phyloP scores from a whole-genome alignment of 2,797 vertebrate genomes.

The Catostomus latipinnis region DNA sequence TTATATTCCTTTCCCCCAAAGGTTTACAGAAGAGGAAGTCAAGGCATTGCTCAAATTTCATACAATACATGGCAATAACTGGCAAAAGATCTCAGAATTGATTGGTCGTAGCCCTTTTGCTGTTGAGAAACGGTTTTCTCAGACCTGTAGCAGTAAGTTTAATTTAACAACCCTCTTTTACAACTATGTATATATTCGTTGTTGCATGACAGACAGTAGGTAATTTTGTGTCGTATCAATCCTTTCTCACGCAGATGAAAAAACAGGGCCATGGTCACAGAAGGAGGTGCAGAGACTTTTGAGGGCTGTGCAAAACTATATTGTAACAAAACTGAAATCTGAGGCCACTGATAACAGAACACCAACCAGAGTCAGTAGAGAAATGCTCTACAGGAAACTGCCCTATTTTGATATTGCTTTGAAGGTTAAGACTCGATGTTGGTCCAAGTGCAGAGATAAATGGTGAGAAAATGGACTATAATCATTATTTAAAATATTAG shows the following conservation, averaged over 20 bases:
- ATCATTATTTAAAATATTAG: neutral
- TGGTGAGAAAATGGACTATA: constrained; percentile 65
- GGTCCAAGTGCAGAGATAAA: constrained; percentile 75
- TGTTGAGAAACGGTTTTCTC: constrained; percentile 70
- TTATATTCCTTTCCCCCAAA: constrained; percentile 42
- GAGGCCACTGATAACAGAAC: neutral
- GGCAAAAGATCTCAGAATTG: constrained; percentile 69
- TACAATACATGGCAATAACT: constrained; percentile 71
- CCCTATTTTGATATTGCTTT: constrained; percentile 71
- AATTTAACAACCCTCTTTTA: neutral
- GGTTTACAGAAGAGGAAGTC: constrained; percentile 71
- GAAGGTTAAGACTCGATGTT: constrained; percentile 66
- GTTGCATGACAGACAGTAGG: no score
- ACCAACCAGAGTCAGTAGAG: constrained; percentile 48
- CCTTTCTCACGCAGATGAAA: constrained; percentile 48
- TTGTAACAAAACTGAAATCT: constrained; percentile 52
- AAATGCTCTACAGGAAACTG: constrained; percentile 67
- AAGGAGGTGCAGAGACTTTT: constrained; percentile 65
- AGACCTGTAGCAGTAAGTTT: constrained; percentile 18
- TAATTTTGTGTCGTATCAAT: neutral
- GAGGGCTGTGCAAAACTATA: constrained; percentile 56
- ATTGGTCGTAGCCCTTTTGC: constrained; percentile 71
- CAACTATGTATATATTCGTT: no score
- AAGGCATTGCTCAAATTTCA: constrained; percentile 64
- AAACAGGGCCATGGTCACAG: constrained; percentile 59